Conservation (phyloP, 35 echinoderm and acorn worm genomes). For the Lytechinus variegatus region DNA sequence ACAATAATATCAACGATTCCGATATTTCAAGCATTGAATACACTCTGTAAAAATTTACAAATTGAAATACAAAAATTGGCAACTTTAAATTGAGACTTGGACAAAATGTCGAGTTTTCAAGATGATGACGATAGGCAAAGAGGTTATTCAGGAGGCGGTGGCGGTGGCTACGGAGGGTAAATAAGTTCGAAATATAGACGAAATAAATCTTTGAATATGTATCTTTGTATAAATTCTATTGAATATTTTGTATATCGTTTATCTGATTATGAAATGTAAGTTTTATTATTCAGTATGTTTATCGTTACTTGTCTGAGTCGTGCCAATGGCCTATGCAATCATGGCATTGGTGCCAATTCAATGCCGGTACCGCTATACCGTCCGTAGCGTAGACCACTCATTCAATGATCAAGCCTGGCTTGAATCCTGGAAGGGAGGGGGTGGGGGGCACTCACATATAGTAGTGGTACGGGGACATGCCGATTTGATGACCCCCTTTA, state of each 20-base stretch:
- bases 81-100: not conserved
- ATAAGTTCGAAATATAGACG: not conserved
- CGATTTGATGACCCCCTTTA: too few relatives aligned
- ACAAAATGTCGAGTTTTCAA: slow-evolving; percentile 40
- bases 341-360: not conserved
- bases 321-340: too few relatives aligned
- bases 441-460: too few relatives aligned
- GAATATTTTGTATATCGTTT: not conserved
- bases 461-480: too few relatives aligned
- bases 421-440: too few relatives aligned
- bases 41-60: not conserved
- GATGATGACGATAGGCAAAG: slow-evolving; percentile 10
- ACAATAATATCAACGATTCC: not conserved
- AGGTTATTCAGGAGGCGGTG: slow-evolving; percentile 44
- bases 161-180: slow-evolving; percentile 43
- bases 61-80: not conserved
- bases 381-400: too few relatives aligned
- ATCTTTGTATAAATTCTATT: not conserved
- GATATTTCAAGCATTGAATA: too few relatives aligned
- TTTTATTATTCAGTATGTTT: slow-evolving; percentile 13
- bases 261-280: not conserved
- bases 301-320: not conserved
- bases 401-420: too few relatives aligned
- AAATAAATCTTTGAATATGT: not conserved
- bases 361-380: too few relatives aligned